Base-by-base conservation (phyloP, 2,888 invertebrate genomes). In the Marasmarcha lunaedactyla region DNA sequence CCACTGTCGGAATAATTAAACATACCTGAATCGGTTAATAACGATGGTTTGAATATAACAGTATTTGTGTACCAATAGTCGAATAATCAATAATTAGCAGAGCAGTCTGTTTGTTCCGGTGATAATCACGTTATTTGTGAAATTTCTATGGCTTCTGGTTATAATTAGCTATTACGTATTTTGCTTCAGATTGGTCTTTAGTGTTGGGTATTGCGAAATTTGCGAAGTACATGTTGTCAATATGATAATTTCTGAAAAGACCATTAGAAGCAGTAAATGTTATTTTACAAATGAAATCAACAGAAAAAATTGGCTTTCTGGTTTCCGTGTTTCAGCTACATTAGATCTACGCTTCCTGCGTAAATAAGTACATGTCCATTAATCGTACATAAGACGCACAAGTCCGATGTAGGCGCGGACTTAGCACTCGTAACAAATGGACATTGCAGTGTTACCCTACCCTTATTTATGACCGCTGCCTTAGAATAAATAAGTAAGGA, bases 361-460 rank as follows among this genome's bases (percentile, higher is more conserved):
- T 3, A 20, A 20, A 20, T 20, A 20, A 5, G 20, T 20, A 20
- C 20, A 7, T 7, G 20, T 20, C 20, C 20, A 20, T 20, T 20
- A 20, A 20, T 20, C 20, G 20, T 20, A 30, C 30, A 11, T 30
- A 30, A 30, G 30, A n/a, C 30, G n/a, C n/a, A 30, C 52, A 50
- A 62, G 54, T 58, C 59, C 50, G 39, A 55, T 55, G 53, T 57
- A 58, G 59, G 55, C 46, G 39, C 20, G 53, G 67, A 68, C 68
- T 74, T 64, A 61, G 59, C 59, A 59, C 63, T 67, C 69, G 64
- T 68, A 76, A 72, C 66, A 66, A 71, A 72, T 70, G 70, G 63
- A 63, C 60, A 64, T 65, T 62, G 58, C 56, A 61, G 63, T 71
- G 63, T 67, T 68, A 50, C 53, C 54, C 51, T 48, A 51, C 58